A percentile compares a stretch with the other conserved stretches of the same genome.
Evolutionary conservation across 1,140 invertebrate species (phyloP).

Genomic region (Leptopilina clavipes): DNA sequence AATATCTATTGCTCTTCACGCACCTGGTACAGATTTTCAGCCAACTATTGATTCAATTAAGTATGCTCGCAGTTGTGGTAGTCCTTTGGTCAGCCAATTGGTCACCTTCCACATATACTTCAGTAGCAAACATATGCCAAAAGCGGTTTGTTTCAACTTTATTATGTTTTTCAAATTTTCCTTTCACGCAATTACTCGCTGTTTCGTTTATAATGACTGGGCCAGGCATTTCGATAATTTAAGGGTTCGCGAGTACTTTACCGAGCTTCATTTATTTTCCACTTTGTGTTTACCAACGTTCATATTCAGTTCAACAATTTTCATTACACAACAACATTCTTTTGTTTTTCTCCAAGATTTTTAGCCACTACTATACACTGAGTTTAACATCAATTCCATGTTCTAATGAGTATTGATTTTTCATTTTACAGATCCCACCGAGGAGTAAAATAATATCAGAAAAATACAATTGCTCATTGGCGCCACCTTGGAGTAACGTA

Average conservation of each 20-base stretch:
- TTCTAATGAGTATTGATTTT: too few relatives aligned
- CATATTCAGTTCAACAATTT: too few relatives aligned
- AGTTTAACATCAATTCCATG: too few relatives aligned
- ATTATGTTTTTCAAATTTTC: too few relatives aligned
- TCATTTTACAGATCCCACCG: slow-evolving; percentile 79
- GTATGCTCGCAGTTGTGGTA: slow-evolving; percentile 77
- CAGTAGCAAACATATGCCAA: slow-evolving; percentile 88
- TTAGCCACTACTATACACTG: too few relatives aligned
- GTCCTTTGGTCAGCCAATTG: slow-evolving; percentile 81
- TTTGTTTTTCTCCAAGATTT: too few relatives aligned
- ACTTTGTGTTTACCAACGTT: too few relatives aligned
- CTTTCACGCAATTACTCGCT: too few relatives aligned
- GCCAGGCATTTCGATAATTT: too few relatives aligned
- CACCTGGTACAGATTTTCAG: slow-evolving; percentile 80
- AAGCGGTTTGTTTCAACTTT: slow-evolving; percentile 74
- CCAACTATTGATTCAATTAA: slow-evolving; percentile 77
- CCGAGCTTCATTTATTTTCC: too few relatives aligned
- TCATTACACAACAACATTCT: too few relatives aligned
- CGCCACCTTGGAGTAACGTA: slow-evolving; percentile 82
- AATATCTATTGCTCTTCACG: slow-evolving; percentile 82
- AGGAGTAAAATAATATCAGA: slow-evolving; percentile 78
- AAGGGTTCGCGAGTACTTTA: too few relatives aligned
- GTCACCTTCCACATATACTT: slow-evolving; percentile 93
- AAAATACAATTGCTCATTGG: slow-evolving; percentile 81
- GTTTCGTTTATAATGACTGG: background rate